These are phyloP conservation scores for Brachyhypopomus gauderio DNA, from an alignment of 2,113 vertebrate genomes.

Conservation along the genomic window DNA sequence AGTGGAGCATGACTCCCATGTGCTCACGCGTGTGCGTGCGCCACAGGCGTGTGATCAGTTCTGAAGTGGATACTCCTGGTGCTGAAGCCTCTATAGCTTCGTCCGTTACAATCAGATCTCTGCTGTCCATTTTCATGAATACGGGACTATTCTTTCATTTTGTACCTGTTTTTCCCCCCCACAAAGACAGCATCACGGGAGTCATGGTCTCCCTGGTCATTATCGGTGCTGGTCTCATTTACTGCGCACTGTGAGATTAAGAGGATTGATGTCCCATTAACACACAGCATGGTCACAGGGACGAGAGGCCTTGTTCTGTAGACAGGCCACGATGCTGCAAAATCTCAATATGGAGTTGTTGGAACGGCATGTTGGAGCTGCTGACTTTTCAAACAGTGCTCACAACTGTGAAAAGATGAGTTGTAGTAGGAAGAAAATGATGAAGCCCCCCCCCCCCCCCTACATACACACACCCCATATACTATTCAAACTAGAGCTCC, in stretches of 20 bases:
- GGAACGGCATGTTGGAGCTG: background rate
- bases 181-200: background rate
- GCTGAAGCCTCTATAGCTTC: background rate
- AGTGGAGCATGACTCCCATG: background rate
- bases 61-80: background rate
- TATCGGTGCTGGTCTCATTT: background rate
- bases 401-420: conserved; percentile 1
- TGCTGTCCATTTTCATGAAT: too few species aligned
- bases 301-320: background rate
- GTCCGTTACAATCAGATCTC: too few species aligned
- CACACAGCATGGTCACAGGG: background rate
- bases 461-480: background rate
- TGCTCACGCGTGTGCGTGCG: background rate
- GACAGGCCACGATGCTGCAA: background rate
- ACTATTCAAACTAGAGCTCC: background rate
- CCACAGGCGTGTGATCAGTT: too few species aligned
- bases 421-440: background rate
- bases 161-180: too few species aligned
- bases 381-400: background rate
- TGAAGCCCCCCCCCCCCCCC: conserved; percentile 12
- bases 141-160: too few species aligned
- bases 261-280: conserved; percentile 37
- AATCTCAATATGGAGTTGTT: background rate
- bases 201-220: background rate
- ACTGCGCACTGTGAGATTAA: background rate